phyloP scores from a whole-genome alignment of 2,113 vertebrate genomes.

The Pardalotus punctatus region DNA sequence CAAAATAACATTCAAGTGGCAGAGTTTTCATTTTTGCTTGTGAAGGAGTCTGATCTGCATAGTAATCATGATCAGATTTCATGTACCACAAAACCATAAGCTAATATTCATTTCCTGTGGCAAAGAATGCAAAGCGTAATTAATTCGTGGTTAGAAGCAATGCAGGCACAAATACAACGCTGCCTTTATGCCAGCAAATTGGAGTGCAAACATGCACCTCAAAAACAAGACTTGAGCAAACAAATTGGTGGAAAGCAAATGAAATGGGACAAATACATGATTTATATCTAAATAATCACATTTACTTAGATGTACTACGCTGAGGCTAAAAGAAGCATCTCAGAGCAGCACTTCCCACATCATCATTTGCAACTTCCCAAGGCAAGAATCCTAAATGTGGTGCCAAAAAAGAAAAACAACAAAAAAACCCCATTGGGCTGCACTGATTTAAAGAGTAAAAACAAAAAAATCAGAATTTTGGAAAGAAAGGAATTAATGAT shows the following conservation, averaged over 20 bases:
- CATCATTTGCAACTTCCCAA: not conserved
- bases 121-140: not conserved
- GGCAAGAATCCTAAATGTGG: not conserved
- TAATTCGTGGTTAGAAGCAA: not conserved
- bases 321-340: not conserved
- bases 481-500: not conserved
- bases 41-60: not conserved
- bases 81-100: not conserved
- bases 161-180: not conserved
- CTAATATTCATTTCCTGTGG: not conserved
- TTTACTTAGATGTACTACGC: not conserved
- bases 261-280: not conserved
- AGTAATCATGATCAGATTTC: not conserved
- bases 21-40: not conserved
- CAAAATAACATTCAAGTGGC: not conserved
- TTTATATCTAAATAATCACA: not conserved
- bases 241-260: not conserved
- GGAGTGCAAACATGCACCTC: not conserved
- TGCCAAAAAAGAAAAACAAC: not conserved
- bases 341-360: not conserved
- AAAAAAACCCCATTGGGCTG: accelerated
- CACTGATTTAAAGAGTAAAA: not conserved
- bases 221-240: not conserved
- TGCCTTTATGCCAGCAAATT: not conserved
- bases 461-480: not conserved